Base-by-base conservation (phyloP, 1,140 invertebrate species). In the Galendromus occidentalis region DNA sequence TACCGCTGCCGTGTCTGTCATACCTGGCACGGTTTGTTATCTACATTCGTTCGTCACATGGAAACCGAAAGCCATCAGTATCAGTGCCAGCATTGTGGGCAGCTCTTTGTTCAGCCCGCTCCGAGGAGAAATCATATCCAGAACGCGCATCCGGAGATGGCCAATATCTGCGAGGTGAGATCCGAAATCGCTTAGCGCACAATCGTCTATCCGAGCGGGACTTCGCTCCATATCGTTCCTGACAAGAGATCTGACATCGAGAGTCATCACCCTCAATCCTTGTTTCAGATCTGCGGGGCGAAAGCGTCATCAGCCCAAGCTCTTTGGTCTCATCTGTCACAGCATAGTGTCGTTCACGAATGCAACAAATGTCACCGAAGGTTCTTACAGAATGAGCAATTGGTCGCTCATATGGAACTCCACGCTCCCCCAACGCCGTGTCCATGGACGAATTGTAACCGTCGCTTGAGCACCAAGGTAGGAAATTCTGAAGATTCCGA, bases 1-100 rank as follows among this genome's bases (percentile, higher is more conserved):
- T 70, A 71, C 59, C 71, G 71, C 30, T 72, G 71, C 47, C 71
- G 71, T 65, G 71, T 72, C 14, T 72, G 71, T 67, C 71, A 72
- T 25, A 72, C 68, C 44, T 72, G 72, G 69, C 71, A 71, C 67
- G 71, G 71, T 41, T 67, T 72, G 33, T 68, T 69, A 63, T 71
- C 71, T 22, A 72, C 71, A 25, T 72, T 70, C 67, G 67, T 72
- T 7, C 69, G 71, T 29, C 71, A 72, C 45, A 68, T 72, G 68
- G 71, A 72, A 66, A 72, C 70, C 18, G 71, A 72, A 67, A 67
- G 66, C 64, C 71, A 72, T 66, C 68, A 70, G 33, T 72, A 72
- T 66, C 66, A 67, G 6, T 72, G 71, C 64, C 51, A 42, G 28
- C 68, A 72, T 63, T 72, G 71, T 68, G 71, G 71, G 5, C 65